Conservation (phyloP, 2,113 vertebrate genomes). For the Cettia cetti region DNA sequence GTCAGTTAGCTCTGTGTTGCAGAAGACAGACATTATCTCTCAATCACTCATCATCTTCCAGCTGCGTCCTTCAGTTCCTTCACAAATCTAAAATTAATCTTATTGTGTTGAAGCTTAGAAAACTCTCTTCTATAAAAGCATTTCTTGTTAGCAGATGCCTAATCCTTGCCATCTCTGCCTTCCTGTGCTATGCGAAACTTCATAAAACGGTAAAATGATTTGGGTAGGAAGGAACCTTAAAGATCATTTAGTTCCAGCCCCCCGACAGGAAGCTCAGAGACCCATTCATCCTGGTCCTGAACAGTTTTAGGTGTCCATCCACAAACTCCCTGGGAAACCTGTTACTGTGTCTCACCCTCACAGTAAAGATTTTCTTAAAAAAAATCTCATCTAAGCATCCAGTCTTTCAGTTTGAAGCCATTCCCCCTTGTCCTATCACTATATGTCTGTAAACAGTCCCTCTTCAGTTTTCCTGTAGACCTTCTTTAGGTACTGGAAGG, state of each 20-base stretch:
- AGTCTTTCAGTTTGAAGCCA: not conserved
- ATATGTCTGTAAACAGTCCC: not conserved
- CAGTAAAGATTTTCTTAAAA: not conserved
- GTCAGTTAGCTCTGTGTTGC: rapidly evolving
- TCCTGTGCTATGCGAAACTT: not conserved
- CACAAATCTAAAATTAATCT: not conserved
- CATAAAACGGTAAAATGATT: not conserved
- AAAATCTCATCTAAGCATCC: not conserved
- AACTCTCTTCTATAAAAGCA: not conserved
- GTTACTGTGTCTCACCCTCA: not conserved
- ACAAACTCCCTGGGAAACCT: not conserved
- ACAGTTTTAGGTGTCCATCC: not conserved
- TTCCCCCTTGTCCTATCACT: not conserved
- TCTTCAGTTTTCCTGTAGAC: not conserved
- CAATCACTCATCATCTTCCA: not conserved
- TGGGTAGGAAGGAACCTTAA: not conserved
- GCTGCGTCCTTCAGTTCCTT: not conserved
- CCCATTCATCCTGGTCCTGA: not conserved
- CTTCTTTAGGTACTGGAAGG: not conserved
- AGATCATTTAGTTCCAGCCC: not conserved
- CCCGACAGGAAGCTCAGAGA: not conserved
- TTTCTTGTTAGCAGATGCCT: not conserved
- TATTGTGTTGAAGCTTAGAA: not conserved
- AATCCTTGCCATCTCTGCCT: not conserved
- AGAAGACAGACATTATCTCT: not conserved